Percentiles rank a stretch among this genome's conserved stretches.
These are phyloP conservation scores for Brenthis ino DNA, from an alignment of 2,888 invertebrate species.

Conservation along the genomic window DNA sequence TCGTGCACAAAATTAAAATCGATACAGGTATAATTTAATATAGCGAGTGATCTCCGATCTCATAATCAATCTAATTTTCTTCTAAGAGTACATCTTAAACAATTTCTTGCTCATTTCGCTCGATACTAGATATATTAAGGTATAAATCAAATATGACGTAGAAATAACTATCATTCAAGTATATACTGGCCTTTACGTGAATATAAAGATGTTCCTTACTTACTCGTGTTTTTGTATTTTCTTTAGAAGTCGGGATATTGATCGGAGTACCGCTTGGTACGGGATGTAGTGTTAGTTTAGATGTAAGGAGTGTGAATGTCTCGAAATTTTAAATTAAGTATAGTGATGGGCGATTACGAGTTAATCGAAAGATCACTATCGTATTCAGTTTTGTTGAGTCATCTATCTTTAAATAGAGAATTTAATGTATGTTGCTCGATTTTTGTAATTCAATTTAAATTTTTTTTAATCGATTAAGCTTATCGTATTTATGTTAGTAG, in stretches of 20 bases:
- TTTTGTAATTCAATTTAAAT: not conserved
- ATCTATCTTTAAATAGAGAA: too few species aligned
- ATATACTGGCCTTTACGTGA: constrained; percentile 75
- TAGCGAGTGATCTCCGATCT: constrained; percentile 26
- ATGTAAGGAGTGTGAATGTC: constrained; percentile 71
- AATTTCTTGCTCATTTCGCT: constrained; percentile 72
- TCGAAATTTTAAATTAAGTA: constrained; percentile 50
- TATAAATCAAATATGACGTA: constrained; percentile 72
- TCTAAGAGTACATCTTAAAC: constrained; percentile 42
- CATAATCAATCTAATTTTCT: constrained; percentile 39
- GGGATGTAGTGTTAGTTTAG: constrained; percentile 61
- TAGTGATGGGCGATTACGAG: constrained; percentile 2
- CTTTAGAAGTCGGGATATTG: constrained; percentile 48
- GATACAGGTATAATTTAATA: constrained; percentile 20
- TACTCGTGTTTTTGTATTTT: constrained; percentile 54
- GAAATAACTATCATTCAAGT: constrained; percentile 70
- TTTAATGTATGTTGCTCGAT: too few species aligned
- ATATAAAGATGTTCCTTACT: constrained; percentile 62
- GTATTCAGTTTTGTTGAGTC: not conserved
- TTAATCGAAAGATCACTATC: not conserved
- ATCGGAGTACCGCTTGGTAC: constrained; percentile 67
- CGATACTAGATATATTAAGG: constrained; percentile 61
- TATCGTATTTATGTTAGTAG: not conserved
- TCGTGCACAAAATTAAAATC: constrained; percentile 23
- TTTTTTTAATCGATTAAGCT: not conserved